Evolutionary conservation across 1,140 invertebrate genomes (phyloP).

Genomic region (Radopholus similis): DNA sequence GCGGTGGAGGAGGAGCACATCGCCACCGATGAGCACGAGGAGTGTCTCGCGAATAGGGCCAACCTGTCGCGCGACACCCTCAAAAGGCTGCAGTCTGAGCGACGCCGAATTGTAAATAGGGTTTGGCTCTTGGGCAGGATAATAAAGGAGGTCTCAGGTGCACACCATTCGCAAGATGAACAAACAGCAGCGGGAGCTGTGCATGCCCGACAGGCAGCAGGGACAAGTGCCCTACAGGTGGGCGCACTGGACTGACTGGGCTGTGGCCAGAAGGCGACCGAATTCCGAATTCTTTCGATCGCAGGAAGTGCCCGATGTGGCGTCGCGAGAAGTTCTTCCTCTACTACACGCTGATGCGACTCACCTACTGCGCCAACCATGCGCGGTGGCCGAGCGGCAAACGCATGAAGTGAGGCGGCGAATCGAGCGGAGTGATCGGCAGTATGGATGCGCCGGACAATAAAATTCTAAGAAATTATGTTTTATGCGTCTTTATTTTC

Average conservation of each 20-base stretch:
- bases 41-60: not conserved
- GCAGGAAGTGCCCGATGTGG: conserved; percentile 24
- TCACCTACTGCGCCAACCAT: conserved; percentile 17
- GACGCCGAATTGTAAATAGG: conserved; percentile 22
- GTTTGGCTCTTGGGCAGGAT: no score
- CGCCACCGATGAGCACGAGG: not conserved
- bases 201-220: not conserved
- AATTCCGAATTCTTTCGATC: not conserved
- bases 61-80: conserved; percentile 4
- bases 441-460: no score
- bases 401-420: not conserved
- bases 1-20: not conserved
- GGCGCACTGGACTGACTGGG: no score
- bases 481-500: no score
- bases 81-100: not conserved
- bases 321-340: conserved; percentile 17
- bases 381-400: conserved; percentile 9
- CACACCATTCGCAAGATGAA: conserved; percentile 15
- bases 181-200: conserved; percentile 7
- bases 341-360: conserved; percentile 18
- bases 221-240: conserved; percentile 21
- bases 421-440: no score
- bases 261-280: no score
- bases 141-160: no score
- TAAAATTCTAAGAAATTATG: no score